phyloP scores from a whole-genome alignment of 2,888 invertebrate genomes.

The Pegoplata infirma region DNA sequence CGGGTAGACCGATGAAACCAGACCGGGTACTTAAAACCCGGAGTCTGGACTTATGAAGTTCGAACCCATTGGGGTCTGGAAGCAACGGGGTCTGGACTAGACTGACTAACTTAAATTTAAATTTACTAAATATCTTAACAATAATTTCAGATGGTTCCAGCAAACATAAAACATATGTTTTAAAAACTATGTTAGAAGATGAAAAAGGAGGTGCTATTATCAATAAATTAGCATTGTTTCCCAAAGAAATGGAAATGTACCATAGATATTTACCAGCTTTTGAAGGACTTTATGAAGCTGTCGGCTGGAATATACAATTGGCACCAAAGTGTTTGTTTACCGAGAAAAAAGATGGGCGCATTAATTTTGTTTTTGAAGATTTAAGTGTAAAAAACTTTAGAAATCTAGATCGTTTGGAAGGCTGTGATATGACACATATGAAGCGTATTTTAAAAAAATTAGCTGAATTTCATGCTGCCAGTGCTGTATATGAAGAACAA shows the following conservation, averaged over 20 bases:
- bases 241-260: conserved; percentile 73
- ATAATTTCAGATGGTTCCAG: conserved; percentile 58
- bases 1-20: no score
- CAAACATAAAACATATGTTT: conserved; percentile 67
- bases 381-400: conserved; percentile 64
- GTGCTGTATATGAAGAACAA: conserved; percentile 68
- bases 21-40: no score
- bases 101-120: no score
- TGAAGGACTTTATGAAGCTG: conserved; percentile 69
- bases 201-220: conserved; percentile 67
- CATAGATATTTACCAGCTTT: conserved; percentile 70
- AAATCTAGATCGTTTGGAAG: conserved; percentile 70
- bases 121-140: no score
- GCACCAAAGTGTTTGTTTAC: conserved; percentile 70
- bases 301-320: conserved; percentile 68
- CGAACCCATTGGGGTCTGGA: no score
- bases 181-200: conserved; percentile 69
- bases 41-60: no score
- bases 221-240: conserved; percentile 66
- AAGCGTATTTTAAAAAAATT: conserved; percentile 67
- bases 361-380: conserved; percentile 73
- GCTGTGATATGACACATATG: conserved; percentile 70
- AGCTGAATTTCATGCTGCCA: conserved; percentile 74
- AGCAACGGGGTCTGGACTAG: no score
- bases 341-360: conserved; percentile 63